These are phyloP conservation scores for Pao palembangensis DNA, from an alignment of 2,113 vertebrate genomes.

Conservation along the genomic window DNA sequence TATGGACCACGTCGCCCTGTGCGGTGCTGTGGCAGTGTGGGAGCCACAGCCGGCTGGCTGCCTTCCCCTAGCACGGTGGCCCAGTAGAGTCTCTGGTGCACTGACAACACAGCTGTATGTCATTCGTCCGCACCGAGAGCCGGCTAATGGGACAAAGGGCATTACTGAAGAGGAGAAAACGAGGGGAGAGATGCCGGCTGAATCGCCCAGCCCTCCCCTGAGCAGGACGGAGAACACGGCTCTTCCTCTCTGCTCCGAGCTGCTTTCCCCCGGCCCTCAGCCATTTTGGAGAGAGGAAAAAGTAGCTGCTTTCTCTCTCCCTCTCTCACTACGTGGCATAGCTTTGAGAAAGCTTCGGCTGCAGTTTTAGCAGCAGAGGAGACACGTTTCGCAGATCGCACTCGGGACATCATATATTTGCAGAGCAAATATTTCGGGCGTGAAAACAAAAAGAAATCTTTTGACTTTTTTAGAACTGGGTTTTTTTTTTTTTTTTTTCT, in stretches of 20 bases:
- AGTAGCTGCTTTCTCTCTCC: constrained; percentile 62
- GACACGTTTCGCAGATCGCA: constrained; percentile 54
- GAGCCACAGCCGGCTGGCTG: constrained; percentile 31
- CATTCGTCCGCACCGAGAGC: constrained; percentile 51
- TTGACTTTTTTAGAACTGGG: constrained; percentile 47
- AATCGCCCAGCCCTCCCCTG: constrained; percentile 62
- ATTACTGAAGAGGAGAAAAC: constrained; percentile 48
- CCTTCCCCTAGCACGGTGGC: constrained; percentile 29
- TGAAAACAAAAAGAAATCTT: constrained; percentile 29
- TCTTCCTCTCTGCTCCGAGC: constrained; percentile 60
- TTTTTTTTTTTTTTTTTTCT: constrained; percentile 37
- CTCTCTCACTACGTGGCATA: constrained; percentile 74
- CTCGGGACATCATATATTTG: constrained; percentile 70
- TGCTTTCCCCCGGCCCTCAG: constrained; percentile 71
- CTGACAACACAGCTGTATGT: constrained; percentile 57
- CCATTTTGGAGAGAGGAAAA: constrained; percentile 78
- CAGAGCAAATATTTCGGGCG: constrained; percentile 56
- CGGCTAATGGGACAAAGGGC: constrained; percentile 78
- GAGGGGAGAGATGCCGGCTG: constrained; percentile 55
- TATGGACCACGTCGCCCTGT: not conserved
- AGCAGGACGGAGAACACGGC: constrained; percentile 63
- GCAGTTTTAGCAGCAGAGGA: constrained; percentile 58
- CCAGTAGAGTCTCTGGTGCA: constrained; percentile 40
- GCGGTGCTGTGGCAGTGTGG: constrained; percentile 5
- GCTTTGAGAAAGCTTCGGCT: constrained; percentile 68